Percentiles rank a stretch among this genome's conserved stretches.
phyloP scores from a whole-genome alignment of 2,113 vertebrate species.

The Neolamprologus sp. region DNA sequence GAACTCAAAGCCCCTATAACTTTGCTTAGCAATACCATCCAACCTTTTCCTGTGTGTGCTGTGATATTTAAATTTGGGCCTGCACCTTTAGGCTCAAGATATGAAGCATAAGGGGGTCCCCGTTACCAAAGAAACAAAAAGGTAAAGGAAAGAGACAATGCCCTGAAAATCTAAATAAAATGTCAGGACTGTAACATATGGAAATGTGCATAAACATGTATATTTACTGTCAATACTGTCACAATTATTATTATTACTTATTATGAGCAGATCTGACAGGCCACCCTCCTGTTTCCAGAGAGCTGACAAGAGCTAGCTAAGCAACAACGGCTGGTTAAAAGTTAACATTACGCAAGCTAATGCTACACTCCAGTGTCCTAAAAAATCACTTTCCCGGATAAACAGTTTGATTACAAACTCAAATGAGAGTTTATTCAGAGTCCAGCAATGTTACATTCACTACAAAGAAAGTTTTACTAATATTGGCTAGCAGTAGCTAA shows the following conservation, averaged over 20 bases:
- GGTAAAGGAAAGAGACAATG: neutral
- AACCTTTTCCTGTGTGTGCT: neutral
- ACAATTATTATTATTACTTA: neutral
- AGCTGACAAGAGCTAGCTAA: neutral
- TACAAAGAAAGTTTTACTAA: neutral
- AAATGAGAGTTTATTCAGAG: neutral
- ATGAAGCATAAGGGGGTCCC: neutral
- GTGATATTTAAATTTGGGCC: neutral
- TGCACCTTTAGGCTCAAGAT: neutral
- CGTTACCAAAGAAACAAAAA: neutral
- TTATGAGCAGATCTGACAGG: neutral
- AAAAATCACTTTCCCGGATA: neutral
- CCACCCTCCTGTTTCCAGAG: neutral
- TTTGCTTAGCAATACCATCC: neutral
- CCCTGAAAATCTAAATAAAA: neutral
- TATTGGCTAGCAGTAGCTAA: neutral
- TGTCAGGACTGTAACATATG: neutral
- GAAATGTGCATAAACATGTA: neutral
- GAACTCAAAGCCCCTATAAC: fast-evolving
- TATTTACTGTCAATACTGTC: neutral
- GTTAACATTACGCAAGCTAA: neutral
- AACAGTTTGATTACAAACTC: neutral
- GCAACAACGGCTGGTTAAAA: neutral
- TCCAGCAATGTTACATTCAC: neutral
- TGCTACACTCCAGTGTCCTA: neutral